phyloP scores from a whole-genome alignment of 1,140 invertebrate genomes.

The Acromyrmex echinatior region DNA sequence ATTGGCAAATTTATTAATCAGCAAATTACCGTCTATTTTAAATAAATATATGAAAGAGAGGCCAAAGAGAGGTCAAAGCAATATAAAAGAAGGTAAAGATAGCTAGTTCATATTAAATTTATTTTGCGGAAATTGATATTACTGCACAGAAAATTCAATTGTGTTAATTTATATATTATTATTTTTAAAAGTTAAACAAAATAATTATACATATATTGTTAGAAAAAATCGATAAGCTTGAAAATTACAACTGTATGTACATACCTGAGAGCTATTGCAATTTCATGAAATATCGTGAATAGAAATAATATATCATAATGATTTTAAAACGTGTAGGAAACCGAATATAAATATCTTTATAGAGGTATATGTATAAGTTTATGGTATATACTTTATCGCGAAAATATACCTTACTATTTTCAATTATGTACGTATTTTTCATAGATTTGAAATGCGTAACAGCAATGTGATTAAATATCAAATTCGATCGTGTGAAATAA shows the following conservation, averaged over 20 bases:
- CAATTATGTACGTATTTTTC: background rate
- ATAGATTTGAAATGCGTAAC: background rate
- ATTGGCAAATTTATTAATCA: background rate
- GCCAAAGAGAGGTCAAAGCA: background rate
- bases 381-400: background rate
- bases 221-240: background rate
- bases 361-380: background rate
- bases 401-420: constrained; percentile 3
- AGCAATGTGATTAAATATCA: constrained; percentile 33
- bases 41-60: background rate
- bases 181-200: background rate
- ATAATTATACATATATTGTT: background rate
- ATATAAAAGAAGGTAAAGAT: background rate
- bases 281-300: background rate
- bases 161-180: background rate
- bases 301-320: background rate
- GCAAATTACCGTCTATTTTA: background rate
- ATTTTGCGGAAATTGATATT: background rate
- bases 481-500: constrained; percentile 17
- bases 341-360: background rate
- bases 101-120: background rate
- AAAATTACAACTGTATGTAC: background rate
- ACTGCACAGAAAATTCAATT: background rate
- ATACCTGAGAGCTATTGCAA: background rate
- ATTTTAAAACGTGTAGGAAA: background rate